Percentiles rank a stretch among this genome's conserved stretches.
phyloP scores from a whole-genome alignment of 2,888 invertebrate species.

The Pandemis corylana region DNA sequence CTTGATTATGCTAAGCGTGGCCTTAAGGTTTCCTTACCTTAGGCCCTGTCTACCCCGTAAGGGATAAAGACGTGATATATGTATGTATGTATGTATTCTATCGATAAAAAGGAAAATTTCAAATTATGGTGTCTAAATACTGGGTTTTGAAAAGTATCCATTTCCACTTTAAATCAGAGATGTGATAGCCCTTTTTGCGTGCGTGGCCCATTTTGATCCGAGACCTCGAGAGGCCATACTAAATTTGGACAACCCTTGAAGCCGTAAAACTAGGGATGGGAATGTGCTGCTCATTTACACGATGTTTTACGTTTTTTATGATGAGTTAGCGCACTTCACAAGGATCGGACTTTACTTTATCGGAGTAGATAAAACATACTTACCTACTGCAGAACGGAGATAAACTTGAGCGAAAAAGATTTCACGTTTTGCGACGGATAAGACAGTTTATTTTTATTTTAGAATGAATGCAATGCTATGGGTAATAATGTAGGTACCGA shows the following conservation, averaged over 20 bases:
- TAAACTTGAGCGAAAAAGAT: background rate
- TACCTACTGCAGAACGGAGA: background rate
- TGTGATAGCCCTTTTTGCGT: background rate
- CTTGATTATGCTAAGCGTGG: no score
- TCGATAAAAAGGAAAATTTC: background rate
- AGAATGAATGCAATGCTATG: no score
- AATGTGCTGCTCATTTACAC: conserved; percentile 21
- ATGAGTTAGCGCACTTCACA: conserved; percentile 15
- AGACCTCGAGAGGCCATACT: conserved; percentile 13
- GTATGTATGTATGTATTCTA: no score
- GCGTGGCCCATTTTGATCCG: conserved; percentile 8
- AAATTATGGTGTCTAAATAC: background rate
- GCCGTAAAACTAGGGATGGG: conserved; percentile 32
- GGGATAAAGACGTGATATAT: no score
- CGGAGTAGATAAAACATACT: background rate
- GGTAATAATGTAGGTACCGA: no score
- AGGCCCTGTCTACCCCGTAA: no score
- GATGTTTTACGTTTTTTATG: conserved; percentile 31
- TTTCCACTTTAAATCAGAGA: conserved; percentile 15
- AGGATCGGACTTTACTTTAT: conserved; percentile 6
- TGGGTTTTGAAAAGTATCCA: background rate
- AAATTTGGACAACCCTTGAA: conserved; percentile 21
- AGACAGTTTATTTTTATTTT: background rate
- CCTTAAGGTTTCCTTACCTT: no score
- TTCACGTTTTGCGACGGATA: background rate